These are phyloP conservation scores for Sminthurides aquaticus DNA, from an alignment of 2,888 invertebrate genomes.

Conservation along the genomic window DNA sequence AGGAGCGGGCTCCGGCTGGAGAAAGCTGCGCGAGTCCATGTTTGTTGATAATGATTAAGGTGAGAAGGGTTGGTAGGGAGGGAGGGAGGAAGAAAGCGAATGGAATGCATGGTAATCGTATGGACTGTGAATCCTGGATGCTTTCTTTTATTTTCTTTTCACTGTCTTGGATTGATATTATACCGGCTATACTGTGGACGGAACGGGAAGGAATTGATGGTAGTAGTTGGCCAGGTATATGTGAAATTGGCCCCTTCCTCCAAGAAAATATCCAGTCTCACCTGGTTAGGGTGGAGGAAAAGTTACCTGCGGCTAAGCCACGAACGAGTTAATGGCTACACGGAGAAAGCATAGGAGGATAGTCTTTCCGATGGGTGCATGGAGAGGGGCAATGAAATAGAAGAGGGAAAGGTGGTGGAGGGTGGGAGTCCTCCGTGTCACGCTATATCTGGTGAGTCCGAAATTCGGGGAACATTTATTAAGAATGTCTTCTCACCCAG, in stretches of 20 bases:
- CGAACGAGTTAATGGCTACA: too few relatives aligned
- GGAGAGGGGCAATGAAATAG: neutral
- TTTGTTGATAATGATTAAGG: neutral
- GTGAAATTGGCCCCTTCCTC: neutral
- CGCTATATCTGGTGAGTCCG: neutral
- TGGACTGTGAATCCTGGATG: neutral
- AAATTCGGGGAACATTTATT: neutral
- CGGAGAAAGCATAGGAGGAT: neutral
- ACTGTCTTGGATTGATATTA: too few relatives aligned
- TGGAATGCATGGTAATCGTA: too few relatives aligned
- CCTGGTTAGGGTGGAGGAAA: too few relatives aligned
- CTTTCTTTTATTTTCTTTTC: neutral
- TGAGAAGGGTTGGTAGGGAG: neutral
- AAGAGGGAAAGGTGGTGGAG: neutral
- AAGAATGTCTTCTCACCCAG: too few relatives aligned
- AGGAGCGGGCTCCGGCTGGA: neutral
- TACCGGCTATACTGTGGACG: neutral
- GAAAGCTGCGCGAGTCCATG: neutral
- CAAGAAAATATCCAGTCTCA: too few relatives aligned
- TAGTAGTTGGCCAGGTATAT: neutral
- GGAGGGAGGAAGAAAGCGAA: neutral
- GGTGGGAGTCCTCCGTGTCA: constrained; percentile 1
- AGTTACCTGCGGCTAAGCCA: too few relatives aligned
- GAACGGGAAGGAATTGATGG: neutral
- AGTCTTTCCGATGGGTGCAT: too few relatives aligned